These are phyloP conservation scores for Festucalex cinctus DNA, from an alignment of 2,113 vertebrate species.

Conservation along the genomic window DNA sequence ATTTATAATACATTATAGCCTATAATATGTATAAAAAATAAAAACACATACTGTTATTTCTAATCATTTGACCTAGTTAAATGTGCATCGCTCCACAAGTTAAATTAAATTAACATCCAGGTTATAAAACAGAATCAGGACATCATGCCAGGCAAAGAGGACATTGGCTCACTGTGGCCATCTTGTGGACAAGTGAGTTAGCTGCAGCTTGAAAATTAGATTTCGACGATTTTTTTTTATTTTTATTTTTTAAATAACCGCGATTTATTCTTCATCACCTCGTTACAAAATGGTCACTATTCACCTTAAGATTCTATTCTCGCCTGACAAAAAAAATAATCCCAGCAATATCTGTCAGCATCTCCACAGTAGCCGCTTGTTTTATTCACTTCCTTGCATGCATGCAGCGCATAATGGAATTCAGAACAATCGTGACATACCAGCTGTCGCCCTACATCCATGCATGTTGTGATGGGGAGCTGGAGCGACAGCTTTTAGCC, in stretches of 20 bases:
- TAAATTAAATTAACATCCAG: slow-evolving; percentile 16
- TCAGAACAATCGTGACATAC: slow-evolving; percentile 33
- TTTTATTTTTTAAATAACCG: neutral
- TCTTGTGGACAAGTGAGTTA: slow-evolving; percentile 34
- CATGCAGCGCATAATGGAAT: slow-evolving; percentile 30
- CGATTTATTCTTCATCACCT: neutral
- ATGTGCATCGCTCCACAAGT: slow-evolving; percentile 5
- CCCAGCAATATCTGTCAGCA: slow-evolving; percentile 8
- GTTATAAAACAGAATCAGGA: slow-evolving; percentile 29
- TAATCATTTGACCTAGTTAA: slow-evolving; percentile 1
- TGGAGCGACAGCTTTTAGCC: slow-evolving; percentile 28
- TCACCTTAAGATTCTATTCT: slow-evolving; percentile 23
- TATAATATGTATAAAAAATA: neutral
- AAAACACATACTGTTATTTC: neutral
- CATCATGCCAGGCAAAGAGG: slow-evolving; percentile 6
- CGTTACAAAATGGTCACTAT: slow-evolving; percentile 6
- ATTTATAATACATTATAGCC: too few relatives aligned
- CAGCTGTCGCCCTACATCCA: slow-evolving; percentile 48
- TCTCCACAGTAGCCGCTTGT: neutral
- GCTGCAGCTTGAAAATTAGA: neutral
- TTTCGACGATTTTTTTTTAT: slow-evolving; percentile 6
- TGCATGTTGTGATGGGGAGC: slow-evolving; percentile 38
- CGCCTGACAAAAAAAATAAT: slow-evolving; percentile 7
- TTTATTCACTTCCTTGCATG: slow-evolving; percentile 20
- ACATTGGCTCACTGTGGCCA: slow-evolving; percentile 37